Conservation (phyloP, 2,888 invertebrate genomes). For the Habrosyne pyritoides region DNA sequence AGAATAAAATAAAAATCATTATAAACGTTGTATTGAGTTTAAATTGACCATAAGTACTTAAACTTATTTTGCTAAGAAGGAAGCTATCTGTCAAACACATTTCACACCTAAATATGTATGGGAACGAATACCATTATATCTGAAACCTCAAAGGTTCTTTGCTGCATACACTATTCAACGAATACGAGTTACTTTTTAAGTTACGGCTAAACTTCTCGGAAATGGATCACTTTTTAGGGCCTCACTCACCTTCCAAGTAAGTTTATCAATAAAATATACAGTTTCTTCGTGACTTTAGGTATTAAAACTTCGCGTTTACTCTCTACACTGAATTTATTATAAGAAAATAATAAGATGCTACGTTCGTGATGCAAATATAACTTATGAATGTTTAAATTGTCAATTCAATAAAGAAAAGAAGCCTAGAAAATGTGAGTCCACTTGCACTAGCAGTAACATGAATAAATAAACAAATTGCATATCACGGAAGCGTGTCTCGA, state of each 20-base stretch:
- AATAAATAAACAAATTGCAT: background rate
- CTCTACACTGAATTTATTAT: background rate
- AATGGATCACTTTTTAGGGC: slow-evolving; percentile 7
- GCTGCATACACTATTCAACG: too few species aligned
- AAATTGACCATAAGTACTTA: too few species aligned
- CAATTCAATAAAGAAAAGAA: background rate
- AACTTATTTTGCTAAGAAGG: too few species aligned
- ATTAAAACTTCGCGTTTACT: background rate
- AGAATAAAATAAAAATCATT: too few species aligned
- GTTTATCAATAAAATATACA: slow-evolving; percentile 7
- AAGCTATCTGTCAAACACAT: too few species aligned
- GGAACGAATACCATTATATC: too few species aligned
- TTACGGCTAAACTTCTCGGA: slow-evolving; percentile 4
- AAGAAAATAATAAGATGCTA: background rate
- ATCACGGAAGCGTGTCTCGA: background rate
- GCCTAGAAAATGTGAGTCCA: too few species aligned
- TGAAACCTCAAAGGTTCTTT: background rate
- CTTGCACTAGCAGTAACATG: background rate
- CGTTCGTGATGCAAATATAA: too few species aligned
- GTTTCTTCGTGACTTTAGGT: slow-evolving; percentile 6
- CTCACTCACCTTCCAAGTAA: slow-evolving; percentile 1
- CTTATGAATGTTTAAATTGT: background rate
- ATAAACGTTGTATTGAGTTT: too few species aligned
- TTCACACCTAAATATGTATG: too few species aligned
- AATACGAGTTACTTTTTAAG: too few species aligned